Percentiles rank a stretch among this genome's conserved stretches.
These are phyloP conservation scores for Drosophila formosana DNA, from an alignment of 2,888 invertebrate species.

Conservation along the genomic window DNA sequence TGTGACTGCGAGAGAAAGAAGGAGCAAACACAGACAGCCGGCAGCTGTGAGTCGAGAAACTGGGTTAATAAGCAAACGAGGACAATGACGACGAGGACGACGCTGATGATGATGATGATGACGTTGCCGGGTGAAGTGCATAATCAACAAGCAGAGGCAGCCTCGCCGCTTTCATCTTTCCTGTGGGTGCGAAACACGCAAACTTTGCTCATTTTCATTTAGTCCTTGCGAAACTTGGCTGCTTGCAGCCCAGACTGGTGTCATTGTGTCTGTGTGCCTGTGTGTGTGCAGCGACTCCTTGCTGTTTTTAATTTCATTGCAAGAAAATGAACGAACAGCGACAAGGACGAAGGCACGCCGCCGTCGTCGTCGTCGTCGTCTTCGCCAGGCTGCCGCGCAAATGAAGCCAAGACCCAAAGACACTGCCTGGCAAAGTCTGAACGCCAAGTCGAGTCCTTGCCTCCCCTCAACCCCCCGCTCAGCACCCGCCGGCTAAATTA, in stretches of 20 bases:
- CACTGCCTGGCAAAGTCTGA: conserved; percentile 69
- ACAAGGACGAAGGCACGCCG: conserved; percentile 43
- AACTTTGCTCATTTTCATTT: conserved; percentile 81
- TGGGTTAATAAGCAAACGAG: conserved; percentile 83
- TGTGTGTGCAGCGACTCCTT: conserved; percentile 65
- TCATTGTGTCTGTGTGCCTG: conserved; percentile 36
- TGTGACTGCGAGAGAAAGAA: background rate
- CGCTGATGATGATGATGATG: conserved; percentile 4
- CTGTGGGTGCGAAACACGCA: conserved; percentile 64
- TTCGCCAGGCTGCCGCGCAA: conserved; percentile 49
- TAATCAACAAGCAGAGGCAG: conserved; percentile 58
- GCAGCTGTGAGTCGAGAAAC: conserved; percentile 68
- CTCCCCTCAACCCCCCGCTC: background rate
- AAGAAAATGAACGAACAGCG: conserved; percentile 64
- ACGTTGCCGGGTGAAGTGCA: conserved; percentile 68
- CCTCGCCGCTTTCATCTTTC: conserved; percentile 24
- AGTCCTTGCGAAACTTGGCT: conserved; percentile 48
- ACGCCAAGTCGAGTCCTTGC: conserved; percentile 58
- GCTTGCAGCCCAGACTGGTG: conserved; percentile 42
- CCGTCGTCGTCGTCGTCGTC: conserved; percentile 4
- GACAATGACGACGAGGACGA: conserved; percentile 28
- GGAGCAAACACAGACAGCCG: conserved; percentile 39
- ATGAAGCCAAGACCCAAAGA: conserved; percentile 69
- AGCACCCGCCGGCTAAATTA: conserved; percentile 49
- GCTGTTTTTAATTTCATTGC: conserved; percentile 84